Conservation (phyloP, 2,888 invertebrate genomes). For the Heliconius sara region DNA sequence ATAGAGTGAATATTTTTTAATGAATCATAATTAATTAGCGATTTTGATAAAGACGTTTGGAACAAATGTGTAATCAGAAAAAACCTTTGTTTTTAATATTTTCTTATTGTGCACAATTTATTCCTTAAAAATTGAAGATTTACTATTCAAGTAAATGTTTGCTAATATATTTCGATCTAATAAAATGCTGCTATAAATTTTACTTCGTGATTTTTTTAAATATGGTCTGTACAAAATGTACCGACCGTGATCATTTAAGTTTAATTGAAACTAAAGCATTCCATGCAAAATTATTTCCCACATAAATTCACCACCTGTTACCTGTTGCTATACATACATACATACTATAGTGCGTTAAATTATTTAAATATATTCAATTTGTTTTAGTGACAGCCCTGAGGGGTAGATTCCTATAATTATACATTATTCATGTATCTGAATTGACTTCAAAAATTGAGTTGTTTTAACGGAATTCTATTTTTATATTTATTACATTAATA, state of each 20-base stretch:
- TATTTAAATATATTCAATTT: slow-evolving; percentile 56
- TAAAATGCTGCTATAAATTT: neutral
- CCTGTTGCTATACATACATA: neutral
- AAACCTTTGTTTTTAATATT: too few relatives aligned
- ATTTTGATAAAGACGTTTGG: too few relatives aligned
- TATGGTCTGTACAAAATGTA: neutral
- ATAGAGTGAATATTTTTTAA: too few relatives aligned
- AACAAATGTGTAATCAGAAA: too few relatives aligned
- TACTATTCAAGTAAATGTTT: too few relatives aligned
- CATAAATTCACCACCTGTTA: slow-evolving; percentile 74
- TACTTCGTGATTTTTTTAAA: neutral
- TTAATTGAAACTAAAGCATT: slow-evolving; percentile 7
- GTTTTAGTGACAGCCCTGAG: slow-evolving; percentile 40
- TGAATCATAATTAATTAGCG: too few relatives aligned
- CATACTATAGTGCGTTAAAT: slow-evolving; percentile 50
- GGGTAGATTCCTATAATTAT: slow-evolving; percentile 33
- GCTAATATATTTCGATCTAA: too few relatives aligned
- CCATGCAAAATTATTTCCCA: slow-evolving; percentile 61
- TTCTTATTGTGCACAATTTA: too few relatives aligned
- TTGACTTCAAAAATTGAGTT: slow-evolving; percentile 22
- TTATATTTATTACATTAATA: neutral
- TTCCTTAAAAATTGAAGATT: too few relatives aligned
- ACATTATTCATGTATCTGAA: slow-evolving; percentile 26
- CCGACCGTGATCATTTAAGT: neutral
- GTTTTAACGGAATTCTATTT: slow-evolving; percentile 12